phyloP scores from a whole-genome alignment of 2,797 vertebrate species.

The Enteromius fasciolatus region DNA sequence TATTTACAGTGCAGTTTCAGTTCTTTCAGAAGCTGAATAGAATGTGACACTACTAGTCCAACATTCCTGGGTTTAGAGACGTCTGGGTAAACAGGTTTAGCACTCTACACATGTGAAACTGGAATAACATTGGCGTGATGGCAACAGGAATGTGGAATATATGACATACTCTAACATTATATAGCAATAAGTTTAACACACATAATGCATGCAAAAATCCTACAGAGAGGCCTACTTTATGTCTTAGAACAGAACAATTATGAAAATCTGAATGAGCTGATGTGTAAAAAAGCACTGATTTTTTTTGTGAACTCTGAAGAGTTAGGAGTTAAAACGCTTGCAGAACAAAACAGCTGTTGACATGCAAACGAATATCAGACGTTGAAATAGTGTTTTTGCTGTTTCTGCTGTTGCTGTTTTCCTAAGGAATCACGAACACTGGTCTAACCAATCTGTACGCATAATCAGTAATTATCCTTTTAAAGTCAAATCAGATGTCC shows the following conservation, averaged over 20 bases:
- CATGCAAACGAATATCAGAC: slow-evolving; percentile 7
- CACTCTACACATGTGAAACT: slow-evolving; percentile 29
- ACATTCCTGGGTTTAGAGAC: slow-evolving; percentile 48
- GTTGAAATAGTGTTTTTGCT: slow-evolving; percentile 38
- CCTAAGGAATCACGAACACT: slow-evolving; percentile 4
- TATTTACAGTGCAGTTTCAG: slow-evolving; percentile 1
- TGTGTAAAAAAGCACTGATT: background rate
- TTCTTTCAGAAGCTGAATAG: slow-evolving; percentile 25
- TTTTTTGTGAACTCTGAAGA: background rate
- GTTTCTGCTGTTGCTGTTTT: slow-evolving; percentile 31
- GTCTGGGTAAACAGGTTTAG: slow-evolving; percentile 57
- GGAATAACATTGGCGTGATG: slow-evolving; percentile 40
- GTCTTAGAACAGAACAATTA: background rate
- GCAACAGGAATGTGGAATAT: slow-evolving; percentile 64
- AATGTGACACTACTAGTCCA: slow-evolving; percentile 55
- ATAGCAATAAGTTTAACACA: slow-evolving; percentile 31
- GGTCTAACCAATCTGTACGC: background rate
- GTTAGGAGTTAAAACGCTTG: background rate
- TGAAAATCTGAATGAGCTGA: background rate
- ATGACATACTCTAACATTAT: slow-evolving; percentile 47
- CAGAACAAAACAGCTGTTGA: background rate
- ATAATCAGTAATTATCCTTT: slow-evolving; percentile 24
- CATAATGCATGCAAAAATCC: background rate
- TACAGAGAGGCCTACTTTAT: background rate
- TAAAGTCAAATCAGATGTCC: slow-evolving; percentile 48